Base-by-base conservation (phyloP, 2,113 vertebrate species). In the Loxodonta africana region DNA sequence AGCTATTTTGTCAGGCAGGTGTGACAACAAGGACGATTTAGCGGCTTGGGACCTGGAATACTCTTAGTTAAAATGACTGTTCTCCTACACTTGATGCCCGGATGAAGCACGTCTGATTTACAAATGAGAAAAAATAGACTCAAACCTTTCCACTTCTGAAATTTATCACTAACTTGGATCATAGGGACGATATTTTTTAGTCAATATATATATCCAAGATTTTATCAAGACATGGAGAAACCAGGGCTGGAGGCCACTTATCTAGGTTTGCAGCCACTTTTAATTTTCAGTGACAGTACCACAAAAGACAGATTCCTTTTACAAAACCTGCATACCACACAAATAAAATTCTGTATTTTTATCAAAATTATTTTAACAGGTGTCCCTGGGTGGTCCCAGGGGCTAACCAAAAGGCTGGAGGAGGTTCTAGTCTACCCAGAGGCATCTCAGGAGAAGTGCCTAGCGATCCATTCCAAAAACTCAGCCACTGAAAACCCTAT, bases 301-400 rank as follows among this genome's bases (percentile, higher is more conserved):
- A 85, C 30, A 77, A 95, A 92, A 6, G 82, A 8, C 33, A 95
- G 65, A 37, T 17, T 6, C 28, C 80, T 30, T 78, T 71, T 57
- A 89, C 8, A 60, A 88, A 81, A 76, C 37, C 2, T 92, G 15
- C 65, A 94, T 2, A 67, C 18, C 63, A 73, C 63, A 33, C 71
- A 76, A 76, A 89, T 15, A 57, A 90, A 91, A 92, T 20, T 25
- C 7, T 18, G 1, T 53, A 76, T 88, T 89, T 73, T 53, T 65
- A 74, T 30, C 63, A 92, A 69, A 87, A 87, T 84, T 77, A 71
- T 82, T 93, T 63, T 60, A 92, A 90, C 6, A 94, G 51, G 6
- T 4, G 30, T 11, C 28, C 65, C 65, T 69, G 65, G 11, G 65
- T 69, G 65, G 28, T 73, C 53, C 15, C 53, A 57, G n/a, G 33